Evolutionary conservation across 2,888 invertebrate species (phyloP).

Genomic region (Tipula vernalis): DNA sequence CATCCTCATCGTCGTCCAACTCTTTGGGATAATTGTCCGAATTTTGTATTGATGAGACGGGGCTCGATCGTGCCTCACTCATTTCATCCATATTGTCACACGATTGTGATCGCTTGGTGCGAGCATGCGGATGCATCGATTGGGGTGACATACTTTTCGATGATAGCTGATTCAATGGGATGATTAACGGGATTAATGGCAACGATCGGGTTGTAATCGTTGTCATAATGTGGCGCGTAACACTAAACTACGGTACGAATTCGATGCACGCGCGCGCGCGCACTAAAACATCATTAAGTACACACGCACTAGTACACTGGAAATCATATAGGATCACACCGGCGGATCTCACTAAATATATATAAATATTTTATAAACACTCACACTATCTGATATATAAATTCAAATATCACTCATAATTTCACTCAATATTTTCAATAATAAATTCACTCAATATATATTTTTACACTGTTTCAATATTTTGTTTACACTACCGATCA

Average conservation of each 20-base stretch:
- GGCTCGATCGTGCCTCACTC: constrained; percentile 14
- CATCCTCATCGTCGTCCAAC: constrained; percentile 13
- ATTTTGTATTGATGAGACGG: constrained; percentile 13
- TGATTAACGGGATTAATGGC: constrained; percentile 16
- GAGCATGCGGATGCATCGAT: not conserved
- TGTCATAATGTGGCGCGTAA: constrained; percentile 18
- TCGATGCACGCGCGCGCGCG: not conserved
- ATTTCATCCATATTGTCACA: constrained; percentile 10
- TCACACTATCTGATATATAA: not conserved
- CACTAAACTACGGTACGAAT: not conserved
- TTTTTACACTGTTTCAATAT: not conserved
- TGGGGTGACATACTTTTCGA: not conserved
- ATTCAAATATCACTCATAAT: not conserved
- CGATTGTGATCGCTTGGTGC: not conserved
- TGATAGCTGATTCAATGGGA: not conserved
- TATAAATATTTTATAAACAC: not conserved
- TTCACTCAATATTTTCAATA: not conserved
- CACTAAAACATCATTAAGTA: not conserved
- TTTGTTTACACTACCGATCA: not conserved
- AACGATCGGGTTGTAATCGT: constrained; percentile 21
- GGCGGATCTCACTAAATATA: not conserved
- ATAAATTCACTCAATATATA: not conserved
- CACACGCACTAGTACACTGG: not conserved
- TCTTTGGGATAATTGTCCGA: constrained; percentile 19
- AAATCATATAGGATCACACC: not conserved